These are phyloP conservation scores for Sarcophaga bullata DNA, from an alignment of 1,140 invertebrate genomes.

Conservation along the genomic window DNA sequence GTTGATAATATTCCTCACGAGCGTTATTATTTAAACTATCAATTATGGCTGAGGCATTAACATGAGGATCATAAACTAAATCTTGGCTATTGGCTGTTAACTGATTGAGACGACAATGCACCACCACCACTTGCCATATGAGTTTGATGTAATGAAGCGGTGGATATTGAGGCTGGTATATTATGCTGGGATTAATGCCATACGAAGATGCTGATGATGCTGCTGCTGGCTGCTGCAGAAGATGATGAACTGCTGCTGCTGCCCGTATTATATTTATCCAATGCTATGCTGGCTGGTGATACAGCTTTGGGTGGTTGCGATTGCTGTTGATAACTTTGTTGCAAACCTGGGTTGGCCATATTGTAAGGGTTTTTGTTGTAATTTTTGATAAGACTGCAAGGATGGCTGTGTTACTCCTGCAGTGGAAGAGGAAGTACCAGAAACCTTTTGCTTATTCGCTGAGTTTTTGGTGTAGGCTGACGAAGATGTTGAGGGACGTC, in stretches of 20 bases:
- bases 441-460: constrained; percentile 32
- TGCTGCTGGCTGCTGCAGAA: constrained; percentile 54
- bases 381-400: constrained; percentile 51
- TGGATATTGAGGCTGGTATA: constrained; percentile 31
- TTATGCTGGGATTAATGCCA: constrained; percentile 28
- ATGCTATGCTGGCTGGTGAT: neutral
- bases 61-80: constrained; percentile 60
- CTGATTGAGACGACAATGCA: constrained; percentile 28
- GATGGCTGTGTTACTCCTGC: constrained; percentile 45
- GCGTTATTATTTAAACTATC: constrained; percentile 61
- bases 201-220: constrained; percentile 45
- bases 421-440: constrained; percentile 17
- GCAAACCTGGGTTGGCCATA: constrained; percentile 40
- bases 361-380: constrained; percentile 42
- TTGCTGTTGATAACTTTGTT: constrained; percentile 52
- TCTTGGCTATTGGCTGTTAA: constrained; percentile 48
- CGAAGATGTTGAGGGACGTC: constrained; percentile 46
- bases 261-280: constrained; percentile 41
- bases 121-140: constrained; percentile 18
- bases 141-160: constrained; percentile 20
- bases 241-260: constrained; percentile 46
- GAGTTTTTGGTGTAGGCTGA: neutral
- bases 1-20: constrained; percentile 62
- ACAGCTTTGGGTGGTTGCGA: constrained; percentile 38
- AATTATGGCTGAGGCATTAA: constrained; percentile 63